Percentiles rank a stretch among this genome's conserved stretches.
Conservation (phyloP, 2,113 vertebrate species). For the Thamnaconus septentrionalis region DNA sequence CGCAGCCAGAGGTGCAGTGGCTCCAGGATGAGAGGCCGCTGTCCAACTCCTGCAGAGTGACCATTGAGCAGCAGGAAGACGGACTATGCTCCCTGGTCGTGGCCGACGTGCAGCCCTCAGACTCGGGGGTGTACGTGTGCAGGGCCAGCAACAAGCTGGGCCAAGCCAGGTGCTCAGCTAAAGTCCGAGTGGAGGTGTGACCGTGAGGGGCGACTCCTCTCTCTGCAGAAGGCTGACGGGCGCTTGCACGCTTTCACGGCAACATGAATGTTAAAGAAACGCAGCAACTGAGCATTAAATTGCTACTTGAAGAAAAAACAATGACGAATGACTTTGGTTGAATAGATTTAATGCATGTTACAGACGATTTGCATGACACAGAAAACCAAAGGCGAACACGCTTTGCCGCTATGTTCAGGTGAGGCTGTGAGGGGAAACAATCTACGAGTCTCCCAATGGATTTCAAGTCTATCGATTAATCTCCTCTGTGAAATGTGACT, state of each 20-base stretch:
- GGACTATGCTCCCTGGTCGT: constrained; percentile 75
- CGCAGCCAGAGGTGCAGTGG: constrained; percentile 76
- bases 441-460: too few relatives aligned
- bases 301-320: too few relatives aligned
- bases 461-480: too few relatives aligned
- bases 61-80: constrained; percentile 55
- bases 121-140: constrained; percentile 77
- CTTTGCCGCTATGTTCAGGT: too few relatives aligned
- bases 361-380: too few relatives aligned
- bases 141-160: constrained; percentile 66
- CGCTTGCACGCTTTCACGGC: neutral
- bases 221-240: neutral
- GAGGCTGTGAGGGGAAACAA: too few relatives aligned
- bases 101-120: constrained; percentile 43
- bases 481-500: too few relatives aligned
- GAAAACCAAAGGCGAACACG: too few relatives aligned
- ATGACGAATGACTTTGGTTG: too few relatives aligned
- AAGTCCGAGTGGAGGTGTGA: constrained; percentile 43
- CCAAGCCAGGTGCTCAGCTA: constrained; percentile 60
- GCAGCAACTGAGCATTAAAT: too few relatives aligned
- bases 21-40: constrained; percentile 58
- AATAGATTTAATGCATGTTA: too few relatives aligned
- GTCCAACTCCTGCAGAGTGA: constrained; percentile 44
- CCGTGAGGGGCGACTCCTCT: neutral
- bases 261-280: neutral